A percentile compares a stretch with the other conserved stretches of the same genome.
phyloP scores from a whole-genome alignment of 2,113 vertebrate species.

The Tichodroma muraria region DNA sequence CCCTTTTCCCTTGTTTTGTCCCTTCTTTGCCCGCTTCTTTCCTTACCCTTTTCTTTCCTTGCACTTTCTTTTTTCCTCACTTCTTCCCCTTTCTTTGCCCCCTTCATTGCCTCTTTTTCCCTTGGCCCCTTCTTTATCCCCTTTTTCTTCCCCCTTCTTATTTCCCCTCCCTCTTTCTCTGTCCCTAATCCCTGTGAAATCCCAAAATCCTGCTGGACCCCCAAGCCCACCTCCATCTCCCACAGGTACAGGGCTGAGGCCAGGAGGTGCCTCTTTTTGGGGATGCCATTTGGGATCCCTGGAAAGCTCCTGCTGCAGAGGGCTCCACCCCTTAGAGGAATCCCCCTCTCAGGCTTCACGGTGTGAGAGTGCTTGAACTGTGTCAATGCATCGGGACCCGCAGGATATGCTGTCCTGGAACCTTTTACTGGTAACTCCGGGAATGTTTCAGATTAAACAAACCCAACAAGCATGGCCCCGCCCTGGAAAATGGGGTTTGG shows the following conservation, averaged over 20 bases:
- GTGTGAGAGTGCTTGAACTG: rapidly evolving
- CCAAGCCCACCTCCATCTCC: neutral
- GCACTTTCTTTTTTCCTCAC: neutral
- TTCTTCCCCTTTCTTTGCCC: too few species aligned
- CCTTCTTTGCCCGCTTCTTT: neutral
- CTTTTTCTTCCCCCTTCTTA: neutral
- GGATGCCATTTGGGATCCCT: rapidly evolving
- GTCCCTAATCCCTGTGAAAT: neutral
- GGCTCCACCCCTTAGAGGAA: neutral
- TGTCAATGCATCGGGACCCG: neutral
- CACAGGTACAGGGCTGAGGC: rapidly evolving
- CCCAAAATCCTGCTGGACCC: too few species aligned
- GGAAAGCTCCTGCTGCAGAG: neutral
- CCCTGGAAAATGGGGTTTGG: rapidly evolving
- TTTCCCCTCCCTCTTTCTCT: neutral
- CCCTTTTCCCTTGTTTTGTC: too few species aligned
- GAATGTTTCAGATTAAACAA: neutral
- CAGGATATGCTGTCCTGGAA: neutral
- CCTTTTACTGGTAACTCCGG: neutral
- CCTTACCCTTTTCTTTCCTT: neutral
- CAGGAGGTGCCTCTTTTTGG: neutral
- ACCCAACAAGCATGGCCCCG: neutral
- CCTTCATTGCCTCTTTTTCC: too few species aligned
- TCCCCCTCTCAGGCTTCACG: rapidly evolving
- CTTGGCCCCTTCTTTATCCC: neutral